Conservation (phyloP, 1,140 invertebrate species). For the Hyposmocoma kahamanoa region DNA sequence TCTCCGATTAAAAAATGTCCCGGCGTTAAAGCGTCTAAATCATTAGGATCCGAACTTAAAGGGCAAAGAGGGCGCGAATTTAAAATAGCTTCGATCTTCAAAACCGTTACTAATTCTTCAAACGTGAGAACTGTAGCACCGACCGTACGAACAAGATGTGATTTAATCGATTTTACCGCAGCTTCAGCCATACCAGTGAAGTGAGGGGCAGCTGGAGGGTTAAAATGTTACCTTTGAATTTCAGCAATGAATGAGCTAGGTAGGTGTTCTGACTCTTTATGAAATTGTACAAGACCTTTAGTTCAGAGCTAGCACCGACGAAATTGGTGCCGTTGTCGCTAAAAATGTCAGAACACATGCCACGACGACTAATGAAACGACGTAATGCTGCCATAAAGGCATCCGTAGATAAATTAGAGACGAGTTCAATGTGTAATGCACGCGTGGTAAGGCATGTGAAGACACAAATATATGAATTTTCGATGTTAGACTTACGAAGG, state of each 20-base stretch:
- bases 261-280: conserved; percentile 3
- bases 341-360: conserved; percentile 16
- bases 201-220: conserved; percentile 49
- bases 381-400: conserved; percentile 41
- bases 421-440: conserved; percentile 62
- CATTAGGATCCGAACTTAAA: conserved; percentile 16
- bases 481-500: conserved; percentile 11
- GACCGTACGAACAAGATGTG: conserved; percentile 32
- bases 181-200: conserved; percentile 65
- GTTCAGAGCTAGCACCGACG: conserved; percentile 7
- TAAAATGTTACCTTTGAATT: conserved; percentile 57
- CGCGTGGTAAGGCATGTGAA: conserved; percentile 36
- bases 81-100: conserved; percentile 30
- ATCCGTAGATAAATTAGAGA: conserved; percentile 34
- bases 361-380: conserved; percentile 33
- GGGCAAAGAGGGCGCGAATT: conserved; percentile 29
- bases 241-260: conserved; percentile 7
- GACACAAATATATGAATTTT: conserved; percentile 26
- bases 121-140: conserved; percentile 16
- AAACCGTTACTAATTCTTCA: conserved; percentile 16
- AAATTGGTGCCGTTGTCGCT: conserved; percentile 14
- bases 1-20: conserved; percentile 36
- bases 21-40: conserved; percentile 27
- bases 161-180: conserved; percentile 48
- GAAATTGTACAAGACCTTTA: conserved; percentile 10